phyloP scores from a whole-genome alignment of 2,797 vertebrate genomes.

The Eospalax fontanierii region DNA sequence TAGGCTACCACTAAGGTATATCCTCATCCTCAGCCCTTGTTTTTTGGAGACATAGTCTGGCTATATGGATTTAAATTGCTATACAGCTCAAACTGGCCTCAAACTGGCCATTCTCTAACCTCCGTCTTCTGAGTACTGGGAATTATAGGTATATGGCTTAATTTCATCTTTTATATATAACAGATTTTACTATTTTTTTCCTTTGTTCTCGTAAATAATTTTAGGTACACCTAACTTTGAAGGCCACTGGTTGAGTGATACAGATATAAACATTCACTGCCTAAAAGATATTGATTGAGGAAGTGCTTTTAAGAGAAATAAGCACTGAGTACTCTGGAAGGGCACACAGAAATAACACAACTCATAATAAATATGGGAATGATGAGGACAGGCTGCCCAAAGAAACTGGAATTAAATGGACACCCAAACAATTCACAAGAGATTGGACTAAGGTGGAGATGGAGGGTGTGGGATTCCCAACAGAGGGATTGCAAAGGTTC shows the following conservation, averaged over 20 bases:
- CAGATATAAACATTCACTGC: not conserved
- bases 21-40: not conserved
- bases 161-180: conserved; percentile 45
- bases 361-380: not conserved
- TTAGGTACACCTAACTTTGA: conserved; percentile 27
- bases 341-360: not conserved
- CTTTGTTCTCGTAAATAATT: conserved; percentile 3
- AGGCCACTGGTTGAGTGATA: conserved; percentile 17
- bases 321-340: not conserved
- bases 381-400: not conserved
- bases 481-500: not conserved
- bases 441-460: not conserved
- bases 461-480: not conserved
- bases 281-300: conserved; percentile 26
- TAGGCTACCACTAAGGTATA: not conserved
- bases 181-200: conserved; percentile 50
- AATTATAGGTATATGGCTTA: not conserved
- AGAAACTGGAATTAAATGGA: conserved; percentile 5
- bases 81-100: not conserved
- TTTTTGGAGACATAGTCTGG: not conserved
- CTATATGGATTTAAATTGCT: not conserved
- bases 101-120: not conserved
- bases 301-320: conserved; percentile 37
- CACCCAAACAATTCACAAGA: conserved; percentile 29
- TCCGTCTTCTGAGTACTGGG: not conserved